Evolutionary conservation across 2,888 invertebrate genomes (phyloP).

Genomic region (Tipula lateralis): DNA sequence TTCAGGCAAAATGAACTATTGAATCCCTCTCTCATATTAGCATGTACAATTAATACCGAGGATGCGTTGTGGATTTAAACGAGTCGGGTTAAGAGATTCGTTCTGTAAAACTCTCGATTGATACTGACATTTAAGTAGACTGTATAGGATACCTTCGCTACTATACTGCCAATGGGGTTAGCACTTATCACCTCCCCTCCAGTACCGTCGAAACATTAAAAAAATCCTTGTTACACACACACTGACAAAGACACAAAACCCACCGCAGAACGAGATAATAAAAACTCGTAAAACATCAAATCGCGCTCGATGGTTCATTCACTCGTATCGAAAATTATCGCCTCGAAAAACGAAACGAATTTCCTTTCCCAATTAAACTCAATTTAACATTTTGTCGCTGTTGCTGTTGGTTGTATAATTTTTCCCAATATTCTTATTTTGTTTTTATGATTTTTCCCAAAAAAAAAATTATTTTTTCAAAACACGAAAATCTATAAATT

Average conservation of each 20-base stretch:
- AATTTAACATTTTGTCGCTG: not conserved
- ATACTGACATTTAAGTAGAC: too few species aligned
- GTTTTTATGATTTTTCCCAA: not conserved
- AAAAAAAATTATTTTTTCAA: slow-evolving; percentile 11
- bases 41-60: too few species aligned
- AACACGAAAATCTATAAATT: slow-evolving; percentile 19
- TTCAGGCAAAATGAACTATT: too few species aligned
- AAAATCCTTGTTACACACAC: not conserved
- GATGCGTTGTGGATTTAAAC: too few species aligned
- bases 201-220: too few species aligned
- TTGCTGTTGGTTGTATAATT: not conserved
- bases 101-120: too few species aligned
- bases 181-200: too few species aligned
- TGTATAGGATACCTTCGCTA: too few species aligned
- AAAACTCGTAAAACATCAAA: not conserved
- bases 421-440: not conserved
- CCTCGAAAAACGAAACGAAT: not conserved
- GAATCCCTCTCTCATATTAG: too few species aligned
- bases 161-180: too few species aligned
- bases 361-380: not conserved
- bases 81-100: too few species aligned
- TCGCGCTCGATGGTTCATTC: not conserved
- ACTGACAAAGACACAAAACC: not conserved
- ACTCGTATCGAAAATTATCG: not conserved
- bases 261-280: not conserved